Percentiles rank a stretch among this genome's conserved stretches.
These are phyloP conservation scores for Uria aalge DNA, from an alignment of 2,113 vertebrate genomes.

Conservation along the genomic window DNA sequence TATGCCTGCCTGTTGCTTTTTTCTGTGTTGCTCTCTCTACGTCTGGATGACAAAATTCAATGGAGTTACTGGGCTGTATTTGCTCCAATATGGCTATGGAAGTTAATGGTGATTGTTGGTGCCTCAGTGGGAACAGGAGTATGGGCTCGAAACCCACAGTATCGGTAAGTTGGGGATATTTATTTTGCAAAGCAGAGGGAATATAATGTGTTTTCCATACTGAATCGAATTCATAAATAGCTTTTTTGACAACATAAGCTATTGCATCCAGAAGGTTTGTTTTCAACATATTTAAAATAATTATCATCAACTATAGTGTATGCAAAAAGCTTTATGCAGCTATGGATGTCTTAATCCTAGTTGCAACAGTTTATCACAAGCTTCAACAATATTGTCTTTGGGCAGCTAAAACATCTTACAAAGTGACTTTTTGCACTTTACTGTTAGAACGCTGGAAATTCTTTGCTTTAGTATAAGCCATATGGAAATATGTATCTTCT, in stretches of 20 bases:
- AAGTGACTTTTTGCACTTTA: neutral
- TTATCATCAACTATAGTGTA: neutral
- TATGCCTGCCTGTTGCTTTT: conserved; percentile 96
- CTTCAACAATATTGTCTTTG: neutral
- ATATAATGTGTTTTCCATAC: neutral
- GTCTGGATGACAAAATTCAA: conserved; percentile 92
- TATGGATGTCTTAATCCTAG: neutral
- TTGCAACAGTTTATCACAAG: neutral
- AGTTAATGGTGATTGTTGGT: conserved; percentile 94
- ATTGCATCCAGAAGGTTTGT: neutral
- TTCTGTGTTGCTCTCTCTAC: conserved; percentile 91
- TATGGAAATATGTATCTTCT: neutral
- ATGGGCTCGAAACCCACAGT: conserved; percentile 97
- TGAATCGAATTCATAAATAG: neutral
- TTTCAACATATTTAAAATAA: neutral
- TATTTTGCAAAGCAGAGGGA: neutral
- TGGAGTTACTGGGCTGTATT: conserved; percentile 99
- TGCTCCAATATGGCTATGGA: conserved; percentile 98
- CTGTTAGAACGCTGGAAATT: neutral
- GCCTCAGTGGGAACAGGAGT: conserved; percentile 94
- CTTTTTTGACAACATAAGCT: neutral
- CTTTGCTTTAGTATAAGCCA: neutral
- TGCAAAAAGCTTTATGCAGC: neutral
- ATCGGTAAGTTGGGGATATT: conserved; percentile 79
- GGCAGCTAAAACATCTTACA: neutral